phyloP scores from a whole-genome alignment of 2,797 vertebrate species.

The Morus bassanus region DNA sequence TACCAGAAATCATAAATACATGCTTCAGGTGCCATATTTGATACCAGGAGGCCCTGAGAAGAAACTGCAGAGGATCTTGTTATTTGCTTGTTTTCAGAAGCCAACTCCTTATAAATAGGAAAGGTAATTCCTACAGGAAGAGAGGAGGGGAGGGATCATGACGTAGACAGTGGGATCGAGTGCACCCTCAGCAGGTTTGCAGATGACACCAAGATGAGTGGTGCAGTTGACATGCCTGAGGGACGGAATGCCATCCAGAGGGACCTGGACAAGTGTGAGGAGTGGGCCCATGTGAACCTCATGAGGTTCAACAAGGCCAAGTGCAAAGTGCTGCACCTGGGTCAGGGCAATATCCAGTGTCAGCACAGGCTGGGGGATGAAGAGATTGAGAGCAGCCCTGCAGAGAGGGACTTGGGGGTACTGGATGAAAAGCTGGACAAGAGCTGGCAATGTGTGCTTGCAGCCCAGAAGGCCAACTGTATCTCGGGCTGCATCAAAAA shows the following conservation, averaged over 20 bases:
- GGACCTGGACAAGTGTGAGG: not conserved
- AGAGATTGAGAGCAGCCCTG: not conserved
- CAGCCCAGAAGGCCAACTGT: not conserved
- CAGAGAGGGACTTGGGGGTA: not conserved
- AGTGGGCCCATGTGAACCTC: not conserved
- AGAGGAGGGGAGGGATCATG: no score
- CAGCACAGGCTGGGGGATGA: not conserved
- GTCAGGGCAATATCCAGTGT: not conserved
- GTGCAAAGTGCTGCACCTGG: not conserved
- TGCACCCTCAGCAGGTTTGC: not conserved
- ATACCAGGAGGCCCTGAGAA: not conserved
- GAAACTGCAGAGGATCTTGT: not conserved
- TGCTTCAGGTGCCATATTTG: not conserved
- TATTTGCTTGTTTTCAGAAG: not conserved
- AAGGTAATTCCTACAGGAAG: not conserved
- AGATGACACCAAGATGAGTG: no score
- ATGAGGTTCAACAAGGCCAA: not conserved
- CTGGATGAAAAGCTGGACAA: no score
- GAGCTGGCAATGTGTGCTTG: rapidly evolving
- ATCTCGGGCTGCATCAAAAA: not conserved
- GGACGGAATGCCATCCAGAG: not conserved
- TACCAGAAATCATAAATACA: not conserved
- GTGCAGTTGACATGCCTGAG: not conserved
- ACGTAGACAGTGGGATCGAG: not conserved
- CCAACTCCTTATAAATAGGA: not conserved